These are phyloP conservation scores for Carcinoscorpius rotundicauda DNA, from an alignment of 1,140 invertebrate species.

Conservation along the genomic window DNA sequence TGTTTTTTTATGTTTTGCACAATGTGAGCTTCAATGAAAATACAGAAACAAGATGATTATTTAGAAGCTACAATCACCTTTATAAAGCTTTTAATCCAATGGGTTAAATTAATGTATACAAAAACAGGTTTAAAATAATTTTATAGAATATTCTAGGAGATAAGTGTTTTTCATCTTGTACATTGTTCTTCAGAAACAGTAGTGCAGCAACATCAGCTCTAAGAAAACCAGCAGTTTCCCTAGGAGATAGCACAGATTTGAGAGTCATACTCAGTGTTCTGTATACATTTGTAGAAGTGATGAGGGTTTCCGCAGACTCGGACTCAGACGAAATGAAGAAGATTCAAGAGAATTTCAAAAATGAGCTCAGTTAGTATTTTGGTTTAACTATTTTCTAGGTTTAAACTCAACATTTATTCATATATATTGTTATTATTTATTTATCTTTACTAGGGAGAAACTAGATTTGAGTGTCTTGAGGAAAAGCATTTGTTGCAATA, in stretches of 20 bases:
- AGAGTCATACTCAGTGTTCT: conserved; percentile 83
- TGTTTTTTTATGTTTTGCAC: too few species aligned
- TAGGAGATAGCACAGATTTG: conserved; percentile 82
- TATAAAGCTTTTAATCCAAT: neutral
- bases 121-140: too few species aligned
- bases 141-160: too few species aligned
- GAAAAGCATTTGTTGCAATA: too few species aligned
- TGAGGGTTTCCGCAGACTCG: conserved; percentile 51
- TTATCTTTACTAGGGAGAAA: too few species aligned
- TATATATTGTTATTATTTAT: too few species aligned
- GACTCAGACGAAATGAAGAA: conserved; percentile 51
- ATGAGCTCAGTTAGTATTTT: conserved; percentile 53
- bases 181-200: conserved; percentile 46
- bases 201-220: conserved; percentile 56
- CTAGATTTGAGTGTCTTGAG: too few species aligned
- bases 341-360: conserved; percentile 59
- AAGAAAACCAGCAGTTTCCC: conserved; percentile 74
- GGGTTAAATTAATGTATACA: too few species aligned
- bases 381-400: too few species aligned
- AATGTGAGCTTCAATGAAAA: too few species aligned
- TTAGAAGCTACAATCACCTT: neutral
- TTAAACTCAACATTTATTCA: too few species aligned
- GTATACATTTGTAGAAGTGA: conserved; percentile 85
- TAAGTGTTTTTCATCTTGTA: neutral
- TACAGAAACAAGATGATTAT: too few species aligned